phyloP scores from a whole-genome alignment of 1,140 invertebrate species.

The Rhyzopertha dominica region DNA sequence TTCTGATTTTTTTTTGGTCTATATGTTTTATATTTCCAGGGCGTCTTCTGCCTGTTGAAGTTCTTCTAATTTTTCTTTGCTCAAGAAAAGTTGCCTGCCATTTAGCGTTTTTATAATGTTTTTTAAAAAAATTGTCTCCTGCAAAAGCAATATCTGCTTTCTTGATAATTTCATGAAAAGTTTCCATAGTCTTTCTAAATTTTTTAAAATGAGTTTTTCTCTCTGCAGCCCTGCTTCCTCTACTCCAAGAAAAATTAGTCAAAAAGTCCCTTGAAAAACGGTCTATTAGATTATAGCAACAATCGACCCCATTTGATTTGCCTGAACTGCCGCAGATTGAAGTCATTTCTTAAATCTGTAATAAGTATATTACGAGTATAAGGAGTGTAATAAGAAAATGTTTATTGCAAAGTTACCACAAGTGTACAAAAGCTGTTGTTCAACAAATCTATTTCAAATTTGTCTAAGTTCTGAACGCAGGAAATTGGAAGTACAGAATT shows the following conservation, averaged over 20 bases:
- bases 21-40: too few relatives aligned
- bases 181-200: not conserved
- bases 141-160: conserved; percentile 2
- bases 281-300: conserved; percentile 1
- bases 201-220: not conserved
- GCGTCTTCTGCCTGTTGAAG: too few relatives aligned
- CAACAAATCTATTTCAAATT: too few relatives aligned
- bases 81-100: not conserved
- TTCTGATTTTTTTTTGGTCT: too few relatives aligned
- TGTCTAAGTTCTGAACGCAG: too few relatives aligned
- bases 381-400: too few relatives aligned
- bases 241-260: not conserved
- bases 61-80: too few relatives aligned
- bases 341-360: not conserved
- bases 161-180: conserved; percentile 4
- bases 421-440: too few relatives aligned
- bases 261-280: conserved; percentile 2
- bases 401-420: too few relatives aligned
- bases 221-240: not conserved
- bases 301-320: conserved; percentile 1
- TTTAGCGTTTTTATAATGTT: conserved; percentile 2
- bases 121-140: conserved; percentile 1
- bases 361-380: too few relatives aligned
- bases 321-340: not conserved
- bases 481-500: too few relatives aligned